Base-by-base conservation (phyloP, 2,113 vertebrate genomes). In the Taxidea taxus region DNA sequence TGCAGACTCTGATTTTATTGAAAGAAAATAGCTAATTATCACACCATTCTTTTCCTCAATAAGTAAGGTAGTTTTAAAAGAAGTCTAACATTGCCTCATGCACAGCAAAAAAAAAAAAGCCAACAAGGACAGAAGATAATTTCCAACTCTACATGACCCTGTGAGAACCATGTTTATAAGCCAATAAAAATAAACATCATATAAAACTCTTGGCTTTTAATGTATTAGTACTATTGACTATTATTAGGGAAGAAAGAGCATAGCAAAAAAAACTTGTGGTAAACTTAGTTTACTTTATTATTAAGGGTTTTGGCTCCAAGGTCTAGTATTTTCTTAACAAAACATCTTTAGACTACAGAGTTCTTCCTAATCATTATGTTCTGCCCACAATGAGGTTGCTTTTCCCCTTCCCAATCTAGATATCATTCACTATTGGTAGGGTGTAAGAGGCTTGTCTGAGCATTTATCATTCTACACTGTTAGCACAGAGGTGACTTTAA, bases 1-100 rank as follows among this genome's bases (percentile, higher is more conserved):
- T 80, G 81, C 37, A 91, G 64, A 93, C 87, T 75, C 49, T 82
- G 10, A 31, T 51, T 93, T 94, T 77, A 82, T 21, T 87, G 66
- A 58, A 88, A 31, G 44, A 91, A 95, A 95, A 94, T 44, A 49
- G 39, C 11, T 95, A 11, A 72, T 96, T 7, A 90, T 92, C 62
- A 74, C 4, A 60, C 29, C 21, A 83, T 74, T 82, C 34, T 96
- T 95, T 77, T 62, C 10, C 72, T 44, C 20, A 20, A 89, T 62
- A 42, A 94, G 42, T 62, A 27, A 88, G 34, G 49, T 64, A n/a
- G 54, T 21, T 95, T 84, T 89, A 82, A 94, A 92, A 80, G 49
- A 94, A 91, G 20, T 70, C 42, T 81, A 68, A 8, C 56, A 47
- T 93, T 91, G 72, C 72, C 51, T 95, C 42, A 78, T 18, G 14